Conservation (phyloP, 1,140 invertebrate species). For the Riptortus pedestris region DNA sequence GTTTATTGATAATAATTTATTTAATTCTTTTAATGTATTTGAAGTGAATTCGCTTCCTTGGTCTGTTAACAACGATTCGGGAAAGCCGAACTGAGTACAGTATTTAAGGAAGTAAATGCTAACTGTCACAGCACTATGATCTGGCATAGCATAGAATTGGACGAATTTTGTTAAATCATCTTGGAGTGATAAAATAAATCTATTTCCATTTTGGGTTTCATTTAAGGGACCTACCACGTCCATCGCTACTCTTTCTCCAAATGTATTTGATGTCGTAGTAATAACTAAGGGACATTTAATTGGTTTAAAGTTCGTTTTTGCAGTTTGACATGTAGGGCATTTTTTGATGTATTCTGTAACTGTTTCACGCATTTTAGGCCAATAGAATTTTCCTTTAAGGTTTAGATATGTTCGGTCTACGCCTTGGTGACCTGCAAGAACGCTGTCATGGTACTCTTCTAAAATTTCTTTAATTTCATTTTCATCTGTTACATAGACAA, state of each 20-base stretch:
- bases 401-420: conserved; percentile 32
- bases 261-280: neutral
- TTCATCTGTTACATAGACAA: neutral
- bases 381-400: conserved; percentile 33
- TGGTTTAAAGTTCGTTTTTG: conserved; percentile 29
- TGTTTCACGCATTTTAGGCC: conserved; percentile 33
- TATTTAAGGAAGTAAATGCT: neutral
- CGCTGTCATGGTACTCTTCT: conserved; percentile 31
- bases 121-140: neutral
- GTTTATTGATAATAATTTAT: conserved; percentile 24
- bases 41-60: conserved; percentile 4
- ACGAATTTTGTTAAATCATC: conserved; percentile 18
- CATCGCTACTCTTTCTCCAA: neutral
- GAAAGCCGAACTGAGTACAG: conserved; percentile 9
- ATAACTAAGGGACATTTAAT: neutral
- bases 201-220: neutral
- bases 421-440: conserved; percentile 34
- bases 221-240: conserved; percentile 4
- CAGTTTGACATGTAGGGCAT: conserved; percentile 35
- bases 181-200: neutral
- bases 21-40: neutral
- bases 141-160: neutral
- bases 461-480: conserved; percentile 27
- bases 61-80: neutral
- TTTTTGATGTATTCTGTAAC: conserved; percentile 34